Percentiles rank a stretch among this genome's conserved stretches.
phyloP scores from a whole-genome alignment of 2,113 vertebrate species.

The Microcebus tavaratra region DNA sequence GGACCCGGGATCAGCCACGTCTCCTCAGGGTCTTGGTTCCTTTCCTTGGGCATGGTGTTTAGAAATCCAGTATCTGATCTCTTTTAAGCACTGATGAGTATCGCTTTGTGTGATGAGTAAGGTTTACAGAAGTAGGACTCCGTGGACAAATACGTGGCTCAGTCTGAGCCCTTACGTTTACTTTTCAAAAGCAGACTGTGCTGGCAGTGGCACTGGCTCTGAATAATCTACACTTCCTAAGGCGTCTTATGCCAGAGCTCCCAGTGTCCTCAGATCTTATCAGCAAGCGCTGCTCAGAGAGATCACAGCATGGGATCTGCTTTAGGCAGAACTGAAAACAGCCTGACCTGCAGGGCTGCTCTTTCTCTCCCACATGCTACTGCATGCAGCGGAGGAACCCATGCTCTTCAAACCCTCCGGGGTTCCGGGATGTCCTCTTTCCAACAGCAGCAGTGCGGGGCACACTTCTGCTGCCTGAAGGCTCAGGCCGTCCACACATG shows the following conservation, averaged over 20 bases:
- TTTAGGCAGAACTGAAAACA: not conserved
- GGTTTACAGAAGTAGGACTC: not conserved
- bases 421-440: not conserved
- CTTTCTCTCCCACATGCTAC: not conserved
- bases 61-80: not conserved
- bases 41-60: not conserved
- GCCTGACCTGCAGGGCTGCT: not conserved
- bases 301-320: not conserved
- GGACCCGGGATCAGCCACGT: no score
- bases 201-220: not conserved
- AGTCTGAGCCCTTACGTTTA: not conserved
- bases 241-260: not conserved
- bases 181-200: no score
- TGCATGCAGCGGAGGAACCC: not conserved
- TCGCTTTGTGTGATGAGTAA: not conserved
- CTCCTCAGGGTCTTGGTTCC: not conserved
- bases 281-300: not conserved
- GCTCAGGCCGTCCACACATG: not conserved
- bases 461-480: not conserved
- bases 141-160: rapidly evolving
- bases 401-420: rapidly evolving
- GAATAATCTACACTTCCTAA: not conserved
- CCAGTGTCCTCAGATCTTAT: not conserved
- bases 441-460: not conserved
- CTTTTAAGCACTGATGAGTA: not conserved